Evolutionary conservation across 1,140 invertebrate species (phyloP), one percentile per base, ranked within the genome.

Genomic region (Saxidomus purpurata): DNA sequence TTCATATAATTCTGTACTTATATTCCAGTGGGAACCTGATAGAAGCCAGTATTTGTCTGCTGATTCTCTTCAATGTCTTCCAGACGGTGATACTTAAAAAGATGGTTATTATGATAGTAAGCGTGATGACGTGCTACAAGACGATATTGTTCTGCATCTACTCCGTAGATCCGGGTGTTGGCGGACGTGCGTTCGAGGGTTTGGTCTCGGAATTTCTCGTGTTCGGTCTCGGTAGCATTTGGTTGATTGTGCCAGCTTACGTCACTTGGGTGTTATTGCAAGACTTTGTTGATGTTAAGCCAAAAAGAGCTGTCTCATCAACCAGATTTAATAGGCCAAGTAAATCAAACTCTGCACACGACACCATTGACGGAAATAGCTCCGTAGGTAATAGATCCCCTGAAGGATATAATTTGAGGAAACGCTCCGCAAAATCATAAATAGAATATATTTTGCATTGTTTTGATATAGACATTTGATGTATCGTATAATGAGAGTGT

Each of bases 61-160:
- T 84, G 19, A 31, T 84, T 17, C 38, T 67, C 8, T 52, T 84
- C 59, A 84, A 84, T 36, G 25, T 71, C 40, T 52, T 84, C 38
- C 71, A 84, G 82, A 25, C 82, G 34, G 82, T 84, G 3, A 40
- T 61, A 2, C 25, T 84, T 9, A 71, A 11, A 0, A 84, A 84
- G 63, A 38, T 84, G n/a, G 43, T 84, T 9, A 67, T 63, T 25
- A 63, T 84, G 19, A 9, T 69, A 9, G 63, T 71, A 0, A 49
- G 82, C 43, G 43, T 84, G 6, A 84, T 84, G 82, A 71, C 61
- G n/a, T 36, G 19, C 11, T 84, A 67, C 59, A 84, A 84, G 28
- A 84, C 82, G 8, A 43, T 84, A 17, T 17, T 84, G 9, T 84
- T 84, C 43, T 63, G 40, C 31, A 4, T 84, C 8, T 84, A 84